Evolutionary conservation across 1,140 invertebrate genomes (phyloP).

Genomic region (Telenomus remus): DNA sequence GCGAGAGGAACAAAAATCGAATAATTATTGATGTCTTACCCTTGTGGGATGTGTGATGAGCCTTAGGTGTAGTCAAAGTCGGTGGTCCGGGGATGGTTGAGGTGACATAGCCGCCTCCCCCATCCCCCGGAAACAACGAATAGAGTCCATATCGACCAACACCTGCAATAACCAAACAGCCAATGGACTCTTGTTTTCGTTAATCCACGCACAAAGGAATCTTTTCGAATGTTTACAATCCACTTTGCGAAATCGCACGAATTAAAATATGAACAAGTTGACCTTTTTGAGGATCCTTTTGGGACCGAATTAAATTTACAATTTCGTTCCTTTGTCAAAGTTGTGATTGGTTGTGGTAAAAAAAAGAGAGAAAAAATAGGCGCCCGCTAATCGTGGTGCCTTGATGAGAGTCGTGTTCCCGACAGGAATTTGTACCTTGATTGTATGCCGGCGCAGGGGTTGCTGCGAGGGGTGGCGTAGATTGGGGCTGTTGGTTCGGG

Average conservation of each 20-base stretch:
- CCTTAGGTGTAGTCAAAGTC: conserved; percentile 69
- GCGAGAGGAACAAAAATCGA: too few relatives aligned
- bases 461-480: conserved; percentile 72
- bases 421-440: conserved; percentile 65
- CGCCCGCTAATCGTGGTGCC: too few relatives aligned
- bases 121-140: conserved; percentile 77
- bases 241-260: too few relatives aligned
- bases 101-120: conserved; percentile 70
- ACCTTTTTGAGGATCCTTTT: too few relatives aligned
- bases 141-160: conserved; percentile 77
- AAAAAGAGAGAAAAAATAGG: too few relatives aligned
- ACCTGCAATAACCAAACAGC: conserved; percentile 69
- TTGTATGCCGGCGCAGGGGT: conserved; percentile 75
- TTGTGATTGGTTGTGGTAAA: too few relatives aligned
- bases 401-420: too few relatives aligned
- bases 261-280: too few relatives aligned
- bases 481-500: conserved; percentile 67
- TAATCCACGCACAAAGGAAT: neutral
- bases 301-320: too few relatives aligned
- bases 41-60: conserved; percentile 78
- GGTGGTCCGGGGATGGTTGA: conserved; percentile 72
- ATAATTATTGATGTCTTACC: conserved; percentile 61
- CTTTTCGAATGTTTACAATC: too few relatives aligned
- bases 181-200: conserved; percentile 28
- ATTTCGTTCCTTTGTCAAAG: too few relatives aligned